Conservation (phyloP, 1,140 invertebrate genomes). For the Holotrichia oblita region DNA sequence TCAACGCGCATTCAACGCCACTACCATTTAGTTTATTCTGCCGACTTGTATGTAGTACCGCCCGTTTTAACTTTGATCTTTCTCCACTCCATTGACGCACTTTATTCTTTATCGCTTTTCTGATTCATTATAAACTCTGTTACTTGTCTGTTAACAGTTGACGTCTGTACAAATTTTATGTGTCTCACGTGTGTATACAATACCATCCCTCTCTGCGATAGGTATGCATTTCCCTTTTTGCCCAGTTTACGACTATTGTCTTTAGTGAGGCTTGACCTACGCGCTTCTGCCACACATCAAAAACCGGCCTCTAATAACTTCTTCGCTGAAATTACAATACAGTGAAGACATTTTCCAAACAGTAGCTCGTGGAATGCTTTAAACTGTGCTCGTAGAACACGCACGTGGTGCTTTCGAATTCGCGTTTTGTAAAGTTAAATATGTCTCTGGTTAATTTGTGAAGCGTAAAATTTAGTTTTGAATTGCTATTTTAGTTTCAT, state of each 20-base stretch:
- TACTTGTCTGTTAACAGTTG: conserved; percentile 53
- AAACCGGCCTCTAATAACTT: conserved; percentile 27
- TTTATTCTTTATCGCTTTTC: conserved; percentile 56
- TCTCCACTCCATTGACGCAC: conserved; percentile 52
- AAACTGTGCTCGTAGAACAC: not conserved
- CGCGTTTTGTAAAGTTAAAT: too few relatives aligned
- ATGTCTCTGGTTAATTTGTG: too few relatives aligned
- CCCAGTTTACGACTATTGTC: conserved; percentile 33
- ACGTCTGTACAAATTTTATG: conserved; percentile 55
- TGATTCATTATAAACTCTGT: conserved; percentile 55
- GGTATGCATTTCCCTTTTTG: conserved; percentile 23
- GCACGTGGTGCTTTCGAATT: too few relatives aligned
- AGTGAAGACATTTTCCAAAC: conserved; percentile 17
- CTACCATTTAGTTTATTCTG: conserved; percentile 48
- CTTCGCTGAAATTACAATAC: conserved; percentile 11
- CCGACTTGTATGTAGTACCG: conserved; percentile 46
- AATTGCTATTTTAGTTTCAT: too few relatives aligned
- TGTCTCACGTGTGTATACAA: conserved; percentile 57
- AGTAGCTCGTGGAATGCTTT: not conserved
- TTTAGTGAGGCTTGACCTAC: conserved; percentile 33
- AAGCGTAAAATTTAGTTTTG: too few relatives aligned
- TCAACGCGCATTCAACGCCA: conserved; percentile 47
- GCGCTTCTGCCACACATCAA: not conserved
- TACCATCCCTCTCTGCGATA: conserved; percentile 24
- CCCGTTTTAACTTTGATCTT: conserved; percentile 53